Evolutionary conservation across 2,888 invertebrate genomes (phyloP), one percentile per base, ranked within the genome.

Genomic region (Balanococcus diminutus): DNA sequence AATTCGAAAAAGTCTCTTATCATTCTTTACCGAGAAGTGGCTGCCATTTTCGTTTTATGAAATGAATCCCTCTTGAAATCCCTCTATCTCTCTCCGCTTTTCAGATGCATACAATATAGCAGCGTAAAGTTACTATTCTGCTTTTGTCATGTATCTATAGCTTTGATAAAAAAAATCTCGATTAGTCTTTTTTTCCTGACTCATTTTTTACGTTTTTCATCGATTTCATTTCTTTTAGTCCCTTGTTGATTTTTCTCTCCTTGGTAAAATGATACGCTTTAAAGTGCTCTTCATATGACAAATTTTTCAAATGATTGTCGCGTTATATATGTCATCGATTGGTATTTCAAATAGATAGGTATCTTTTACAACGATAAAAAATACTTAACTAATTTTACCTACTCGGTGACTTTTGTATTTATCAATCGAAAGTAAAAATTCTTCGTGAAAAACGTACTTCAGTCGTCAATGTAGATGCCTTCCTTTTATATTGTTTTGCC

Each of bases 31-130:
- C 82, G 82, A 82, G 56, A 82, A 82, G 82, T 51, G 82, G 82
- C 82, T 51, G 82, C 82, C 82, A 56, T 82, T 82, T 82, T 82
- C 46, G 56, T 82, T 82, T 82, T 82, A 25, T 32, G 82, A 82
- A 51, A 82, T 82, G 82, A 82, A 82, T 79, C 75, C 75, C 75
- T 79, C 75, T 79, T 36, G 75, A 79, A 79, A 79, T 36, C 3
- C 75, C 36, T 67, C 67, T 67, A 67, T 28, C 28, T 67, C 16
- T 67, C 28, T 2, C n/a, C 14, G 28, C 36, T 32, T 19, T 36
- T 79, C 36, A 28, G 9, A 79, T 79, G 75, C 36, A 79, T 36
- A 36, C 36, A 79, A 79, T 79, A 79, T 79, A 79, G 19, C 32
- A 11, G 22, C 32, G 75, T 36, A 79, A 79, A 67, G 67, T 67